These are phyloP conservation scores for Chionoecetes opilio DNA, from an alignment of 1,140 invertebrate species.

Conservation along the genomic window DNA sequence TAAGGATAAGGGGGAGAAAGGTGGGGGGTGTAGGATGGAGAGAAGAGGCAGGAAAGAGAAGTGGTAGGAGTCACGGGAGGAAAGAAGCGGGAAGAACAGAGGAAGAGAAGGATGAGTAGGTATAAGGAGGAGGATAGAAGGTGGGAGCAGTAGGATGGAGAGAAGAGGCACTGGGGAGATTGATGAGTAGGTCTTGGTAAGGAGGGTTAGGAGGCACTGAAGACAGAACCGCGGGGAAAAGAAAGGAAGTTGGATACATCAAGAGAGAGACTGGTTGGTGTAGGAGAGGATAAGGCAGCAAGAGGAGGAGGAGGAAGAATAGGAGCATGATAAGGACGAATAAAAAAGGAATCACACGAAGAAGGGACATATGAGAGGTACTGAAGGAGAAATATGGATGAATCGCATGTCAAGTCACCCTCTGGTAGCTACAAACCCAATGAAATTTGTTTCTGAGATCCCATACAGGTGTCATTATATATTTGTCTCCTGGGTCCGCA, in stretches of 20 bases:
- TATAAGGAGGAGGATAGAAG: background rate
- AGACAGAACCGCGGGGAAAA: too few species aligned
- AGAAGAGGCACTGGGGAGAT: too few species aligned
- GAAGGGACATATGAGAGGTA: background rate
- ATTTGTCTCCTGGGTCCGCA: background rate
- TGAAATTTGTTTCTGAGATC: background rate
- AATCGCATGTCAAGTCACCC: background rate
- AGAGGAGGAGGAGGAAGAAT: background rate
- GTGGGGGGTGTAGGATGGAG: too few species aligned
- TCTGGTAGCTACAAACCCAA: background rate
- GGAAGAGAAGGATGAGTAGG: background rate
- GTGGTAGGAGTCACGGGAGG: too few species aligned
- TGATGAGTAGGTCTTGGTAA: too few species aligned
- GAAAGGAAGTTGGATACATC: background rate
- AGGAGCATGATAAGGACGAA: background rate
- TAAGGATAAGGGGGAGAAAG: too few species aligned
- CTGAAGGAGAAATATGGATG: background rate
- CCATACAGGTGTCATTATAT: background rate
- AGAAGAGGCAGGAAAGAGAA: too few species aligned
- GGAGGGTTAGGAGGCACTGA: too few species aligned
- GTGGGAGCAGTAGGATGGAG: background rate
- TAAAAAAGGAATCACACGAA: background rate
- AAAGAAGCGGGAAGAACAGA: too few species aligned
- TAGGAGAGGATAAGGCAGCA: background rate
- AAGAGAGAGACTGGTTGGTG: too few species aligned